Conservation (phyloP, 1,140 invertebrate species). For the Cecropterus lyciades region DNA sequence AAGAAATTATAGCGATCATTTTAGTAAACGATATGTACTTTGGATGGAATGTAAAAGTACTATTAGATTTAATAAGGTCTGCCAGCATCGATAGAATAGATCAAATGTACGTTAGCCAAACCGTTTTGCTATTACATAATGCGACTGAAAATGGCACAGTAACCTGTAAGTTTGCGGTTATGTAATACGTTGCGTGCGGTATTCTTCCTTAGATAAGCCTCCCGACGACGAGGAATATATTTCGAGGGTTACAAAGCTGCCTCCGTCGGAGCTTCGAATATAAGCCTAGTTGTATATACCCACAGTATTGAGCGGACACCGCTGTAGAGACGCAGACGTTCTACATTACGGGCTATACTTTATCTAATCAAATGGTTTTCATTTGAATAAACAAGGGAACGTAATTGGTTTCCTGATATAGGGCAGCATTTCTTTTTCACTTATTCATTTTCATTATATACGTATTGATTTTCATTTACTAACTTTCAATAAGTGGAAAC, state of each 20-base stretch:
- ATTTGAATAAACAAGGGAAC: background rate
- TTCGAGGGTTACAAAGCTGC: constrained; percentile 37
- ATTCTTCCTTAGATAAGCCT: constrained; percentile 50
- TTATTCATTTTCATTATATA: constrained; percentile 6
- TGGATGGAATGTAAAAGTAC: too few relatives aligned
- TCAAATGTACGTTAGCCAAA: constrained; percentile 46
- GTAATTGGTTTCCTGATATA: constrained; percentile 6
- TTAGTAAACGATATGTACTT: too few relatives aligned
- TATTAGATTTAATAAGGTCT: too few relatives aligned
- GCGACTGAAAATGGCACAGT: constrained; percentile 27
- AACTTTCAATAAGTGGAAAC: constrained; percentile 13
- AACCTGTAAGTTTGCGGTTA: constrained; percentile 44
- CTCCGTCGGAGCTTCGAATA: constrained; percentile 26
- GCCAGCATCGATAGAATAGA: constrained; percentile 39
- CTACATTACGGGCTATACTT: background rate
- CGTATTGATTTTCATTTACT: constrained; percentile 21
- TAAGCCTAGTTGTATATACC: constrained; percentile 23
- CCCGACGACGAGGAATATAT: constrained; percentile 47
- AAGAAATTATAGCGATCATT: too few relatives aligned
- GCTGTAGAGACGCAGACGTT: constrained; percentile 2
- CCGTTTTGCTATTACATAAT: constrained; percentile 48
- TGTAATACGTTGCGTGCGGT: constrained; percentile 54
- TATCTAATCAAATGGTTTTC: constrained; percentile 5
- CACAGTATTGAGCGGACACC: background rate
- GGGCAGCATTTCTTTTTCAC: background rate